Base-by-base conservation (phyloP, 2,113 vertebrate species). In the Ochotona curzoniae region DNA sequence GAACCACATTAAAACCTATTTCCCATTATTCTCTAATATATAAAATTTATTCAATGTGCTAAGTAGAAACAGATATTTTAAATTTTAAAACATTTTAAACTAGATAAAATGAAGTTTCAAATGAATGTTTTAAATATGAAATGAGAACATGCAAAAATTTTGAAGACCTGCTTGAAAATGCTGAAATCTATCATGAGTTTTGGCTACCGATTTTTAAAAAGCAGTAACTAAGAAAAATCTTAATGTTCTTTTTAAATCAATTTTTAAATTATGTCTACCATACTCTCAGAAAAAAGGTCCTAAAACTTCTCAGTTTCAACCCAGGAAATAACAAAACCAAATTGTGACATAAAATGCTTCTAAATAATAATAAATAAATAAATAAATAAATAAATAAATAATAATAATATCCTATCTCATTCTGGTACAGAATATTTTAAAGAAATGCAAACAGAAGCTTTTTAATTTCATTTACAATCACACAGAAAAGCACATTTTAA, bases 141-240 rank as follows among this genome's bases (percentile, higher is more conserved):
- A 85, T 69, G 44, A 91, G 35, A 93, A 88, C 67, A 93, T 61
- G 17, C 10, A 89, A 17, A 4, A 75, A 91, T 69, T 93, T 91
- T 87, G 21, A 80, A 23, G 44, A 80, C 67, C n/a, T 75, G 61
- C 30, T 47, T 89, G 12, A 90, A 80, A 87, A 80, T 30, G 32
- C 35, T 90, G 60, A 83, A 92, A 38, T 57, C 79, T 80, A 61
- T 7, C 35, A 70, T 35, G 51, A 57, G 30, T 69, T 83, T 49
- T 87, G 87, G 38, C 51, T 89, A 2, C 67, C 32, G 70, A 32
- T 73, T 81, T 91, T 90, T 83, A 8, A 1, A 87, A 83, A 91
- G 38, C 73, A 80, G 60, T 87, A 82, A 78, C 47, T 83, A 73
- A 81, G 35, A 87, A 92, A 83, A 49, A 70, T 47, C 57, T 32